These are phyloP conservation scores for Monodelphis domestica DNA, from an alignment of 2,797 vertebrate genomes.

Conservation along the genomic window DNA sequence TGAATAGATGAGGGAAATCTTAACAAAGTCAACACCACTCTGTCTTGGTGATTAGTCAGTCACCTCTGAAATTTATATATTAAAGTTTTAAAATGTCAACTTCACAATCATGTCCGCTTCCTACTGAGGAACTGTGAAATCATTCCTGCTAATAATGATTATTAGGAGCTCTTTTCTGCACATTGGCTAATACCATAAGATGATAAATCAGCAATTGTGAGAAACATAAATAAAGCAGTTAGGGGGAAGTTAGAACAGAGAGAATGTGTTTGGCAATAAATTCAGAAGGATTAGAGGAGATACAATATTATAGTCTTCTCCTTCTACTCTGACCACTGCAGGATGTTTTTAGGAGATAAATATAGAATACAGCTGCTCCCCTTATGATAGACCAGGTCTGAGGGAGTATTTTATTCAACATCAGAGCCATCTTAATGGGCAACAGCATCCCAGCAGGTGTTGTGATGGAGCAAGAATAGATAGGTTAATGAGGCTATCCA, in stretches of 20 bases:
- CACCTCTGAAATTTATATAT: constrained; percentile 20
- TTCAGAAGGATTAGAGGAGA: not conserved
- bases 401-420: constrained; percentile 19
- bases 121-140: not conserved
- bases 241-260: constrained; percentile 2
- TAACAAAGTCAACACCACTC: not conserved
- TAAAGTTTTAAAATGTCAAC: not conserved
- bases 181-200: not conserved
- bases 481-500: constrained; percentile 10
- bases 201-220: not conserved
- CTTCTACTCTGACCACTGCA: constrained; percentile 11
- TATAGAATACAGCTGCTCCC: not conserved
- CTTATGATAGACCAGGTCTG: constrained; percentile 1
- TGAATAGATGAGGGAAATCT: not conserved
- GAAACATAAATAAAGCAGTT: constrained; percentile 13
- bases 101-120: not conserved
- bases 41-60: not conserved
- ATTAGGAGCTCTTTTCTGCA: not conserved
- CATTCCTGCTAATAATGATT: not conserved
- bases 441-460: not conserved
- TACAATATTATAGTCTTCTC: not conserved
- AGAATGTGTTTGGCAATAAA: not conserved
- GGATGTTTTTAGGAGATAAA: constrained; percentile 25
- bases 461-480: constrained; percentile 3
- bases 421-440: not conserved